Base-by-base conservation (phyloP, 2,888 invertebrate genomes). In the Lithophane ornitopus region DNA sequence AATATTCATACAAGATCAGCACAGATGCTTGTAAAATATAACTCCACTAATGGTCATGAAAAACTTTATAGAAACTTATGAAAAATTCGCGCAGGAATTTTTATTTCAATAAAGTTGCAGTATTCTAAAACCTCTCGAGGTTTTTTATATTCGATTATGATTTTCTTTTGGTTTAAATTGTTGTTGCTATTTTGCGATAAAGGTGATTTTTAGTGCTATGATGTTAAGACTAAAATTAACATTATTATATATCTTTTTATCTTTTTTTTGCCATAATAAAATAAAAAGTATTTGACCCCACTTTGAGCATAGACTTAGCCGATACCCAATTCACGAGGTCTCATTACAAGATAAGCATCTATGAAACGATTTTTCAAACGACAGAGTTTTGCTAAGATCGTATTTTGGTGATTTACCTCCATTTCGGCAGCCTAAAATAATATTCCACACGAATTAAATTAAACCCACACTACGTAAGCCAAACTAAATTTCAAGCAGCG, bases 31-130 rank as follows among this genome's bases (percentile, higher is more conserved):
- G 49, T 72, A 75, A 73, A 78, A 74, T 39, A 46, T 58, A 81
- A 72, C 70, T 73, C 44, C 19, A 59, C 83, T 85, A 84, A 85
- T 84, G 85, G 85, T 78, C 62, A 85, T 44, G 82, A 70, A 78
- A 81, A 85, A 77, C 68, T 80, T 82, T 70, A 58, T 52, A 34
- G 54, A 84, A 85, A 70, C 73, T 83, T 69, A 54, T 65, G 74
- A 78, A 85, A 71, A 75, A 85, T 69, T 70, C 54, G 19, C 61
- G n/a, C 44, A 61, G 70, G 70, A 78, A 59, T 76, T 83, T 14
- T 56, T 74, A 54, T 71, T 85, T 69, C 68, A 62, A 63, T 62
- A 44, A 68, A 85, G 19, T 67, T 70, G 52, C 58, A 70, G 65
- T 54, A 46, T 14, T 59, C n/a, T 16, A 56, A 39, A 69, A 61